Conservation (phyloP, 2,113 vertebrate species). For the Siphamia tubifer region DNA sequence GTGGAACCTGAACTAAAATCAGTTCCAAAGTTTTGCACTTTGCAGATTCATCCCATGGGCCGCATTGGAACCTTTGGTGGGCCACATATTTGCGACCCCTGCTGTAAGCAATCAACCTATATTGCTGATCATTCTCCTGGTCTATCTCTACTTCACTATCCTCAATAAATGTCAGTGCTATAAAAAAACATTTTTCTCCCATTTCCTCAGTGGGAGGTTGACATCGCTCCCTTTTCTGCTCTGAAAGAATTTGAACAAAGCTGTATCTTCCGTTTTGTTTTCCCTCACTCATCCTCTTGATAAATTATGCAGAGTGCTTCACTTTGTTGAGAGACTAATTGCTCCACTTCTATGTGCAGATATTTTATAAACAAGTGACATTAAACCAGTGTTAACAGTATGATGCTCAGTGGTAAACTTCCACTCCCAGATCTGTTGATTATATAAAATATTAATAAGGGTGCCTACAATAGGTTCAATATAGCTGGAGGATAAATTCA, state of each 20-base stretch:
- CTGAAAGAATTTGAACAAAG: slow-evolving; percentile 23
- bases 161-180: neutral
- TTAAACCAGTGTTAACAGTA: slow-evolving; percentile 13
- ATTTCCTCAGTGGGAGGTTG: neutral
- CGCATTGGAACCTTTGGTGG: too few species aligned
- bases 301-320: slow-evolving; percentile 53
- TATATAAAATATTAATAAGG: neutral
- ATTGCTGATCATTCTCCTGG: neutral
- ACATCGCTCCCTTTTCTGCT: slow-evolving; percentile 19
- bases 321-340: slow-evolving; percentile 51
- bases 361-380: slow-evolving; percentile 28
- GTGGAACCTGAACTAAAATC: too few species aligned
- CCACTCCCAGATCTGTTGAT: neutral
- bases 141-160: neutral
- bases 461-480: slow-evolving; percentile 3
- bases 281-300: slow-evolving; percentile 15
- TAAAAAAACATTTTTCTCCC: slow-evolving; percentile 1
- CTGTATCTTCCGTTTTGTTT: slow-evolving; percentile 9
- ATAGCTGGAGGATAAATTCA: neutral
- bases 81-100: too few species aligned
- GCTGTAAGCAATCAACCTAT: too few species aligned
- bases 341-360: slow-evolving; percentile 29
- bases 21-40: too few species aligned
- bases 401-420: slow-evolving; percentile 1
- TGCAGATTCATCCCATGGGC: too few species aligned